Evolutionary conservation across 2,797 vertebrate species (phyloP).

Genomic region (Enteromius mattozi): DNA sequence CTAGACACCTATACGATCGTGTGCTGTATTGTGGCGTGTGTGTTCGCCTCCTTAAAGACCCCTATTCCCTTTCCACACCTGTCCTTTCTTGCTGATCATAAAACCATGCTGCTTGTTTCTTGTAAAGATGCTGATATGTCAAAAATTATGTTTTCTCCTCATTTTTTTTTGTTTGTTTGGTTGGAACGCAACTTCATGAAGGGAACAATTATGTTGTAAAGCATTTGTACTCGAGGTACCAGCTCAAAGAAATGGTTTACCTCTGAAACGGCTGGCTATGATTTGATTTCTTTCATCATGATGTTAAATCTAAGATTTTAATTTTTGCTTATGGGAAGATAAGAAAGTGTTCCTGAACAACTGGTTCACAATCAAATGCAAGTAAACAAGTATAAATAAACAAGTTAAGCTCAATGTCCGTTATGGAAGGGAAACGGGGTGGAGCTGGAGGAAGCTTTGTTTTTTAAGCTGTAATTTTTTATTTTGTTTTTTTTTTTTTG

Average conservation of each 20-base stretch:
- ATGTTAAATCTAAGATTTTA: conserved; percentile 56
- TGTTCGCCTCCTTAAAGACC: conserved; percentile 68
- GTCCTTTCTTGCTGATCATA: conserved; percentile 68
- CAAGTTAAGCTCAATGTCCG: conserved; percentile 67
- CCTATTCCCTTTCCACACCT: conserved; percentile 61
- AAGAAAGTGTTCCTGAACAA: conserved; percentile 71
- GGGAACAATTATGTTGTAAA: conserved; percentile 83
- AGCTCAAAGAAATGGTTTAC: conserved; percentile 73
- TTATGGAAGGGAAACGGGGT: conserved; percentile 63
- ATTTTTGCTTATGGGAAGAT: conserved; percentile 78
- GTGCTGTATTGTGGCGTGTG: conserved; percentile 77
- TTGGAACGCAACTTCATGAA: conserved; percentile 87
- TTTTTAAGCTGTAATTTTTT: conserved; percentile 54
- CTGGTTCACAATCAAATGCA: conserved; percentile 69
- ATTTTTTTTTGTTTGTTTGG: conserved; percentile 56
- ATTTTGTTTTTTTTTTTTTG: conserved; percentile 66
- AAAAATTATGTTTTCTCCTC: conserved; percentile 73
- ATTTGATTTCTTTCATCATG: conserved; percentile 67
- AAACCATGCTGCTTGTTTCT: conserved; percentile 63
- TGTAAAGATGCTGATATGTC: conserved; percentile 69
- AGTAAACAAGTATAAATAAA: conserved; percentile 18
- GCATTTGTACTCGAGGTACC: conserved; percentile 72
- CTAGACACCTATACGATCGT: conserved; percentile 72
- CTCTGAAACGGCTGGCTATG: conserved; percentile 69
- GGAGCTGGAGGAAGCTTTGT: conserved; percentile 29